A percentile compares a stretch with the other conserved stretches of the same genome.
Conservation (phyloP, 1,140 invertebrate species). For the Aphaenogaster ashmeadi region DNA sequence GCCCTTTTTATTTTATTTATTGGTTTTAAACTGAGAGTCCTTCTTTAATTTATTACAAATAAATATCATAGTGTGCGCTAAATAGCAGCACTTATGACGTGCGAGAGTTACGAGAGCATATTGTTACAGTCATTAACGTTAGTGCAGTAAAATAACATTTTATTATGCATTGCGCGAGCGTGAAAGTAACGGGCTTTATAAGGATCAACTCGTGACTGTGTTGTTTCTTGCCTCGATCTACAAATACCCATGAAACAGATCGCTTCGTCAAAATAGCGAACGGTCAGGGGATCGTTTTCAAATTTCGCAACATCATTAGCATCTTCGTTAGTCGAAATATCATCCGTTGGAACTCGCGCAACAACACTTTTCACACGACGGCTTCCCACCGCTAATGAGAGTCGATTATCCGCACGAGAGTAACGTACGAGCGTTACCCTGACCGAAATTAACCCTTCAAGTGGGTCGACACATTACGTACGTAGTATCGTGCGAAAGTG, state of each 20-base stretch:
- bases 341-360: neutral
- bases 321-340: neutral
- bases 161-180: neutral
- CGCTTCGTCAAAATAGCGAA: neutral
- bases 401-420: constrained; percentile 55
- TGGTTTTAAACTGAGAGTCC: no score
- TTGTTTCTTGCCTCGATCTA: neutral
- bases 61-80: neutral
- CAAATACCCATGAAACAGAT: neutral
- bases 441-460: constrained; percentile 68
- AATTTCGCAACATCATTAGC: constrained; percentile 14
- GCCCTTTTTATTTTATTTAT: no score
- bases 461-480: neutral
- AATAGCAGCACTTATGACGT: neutral
- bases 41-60: no score
- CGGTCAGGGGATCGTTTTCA: neutral
- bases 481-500: constrained; percentile 54
- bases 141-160: neutral
- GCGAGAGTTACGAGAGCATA: neutral
- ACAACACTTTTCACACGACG: constrained; percentile 49
- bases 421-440: constrained; percentile 61
- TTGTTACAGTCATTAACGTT: neutral
- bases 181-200: constrained; percentile 3
- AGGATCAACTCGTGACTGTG: neutral
- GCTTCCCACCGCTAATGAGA: constrained; percentile 66